A percentile compares a stretch with the other conserved stretches of the same genome.
Conservation (phyloP, 2,797 vertebrate genomes). For the Peromyscus nudipes region DNA sequence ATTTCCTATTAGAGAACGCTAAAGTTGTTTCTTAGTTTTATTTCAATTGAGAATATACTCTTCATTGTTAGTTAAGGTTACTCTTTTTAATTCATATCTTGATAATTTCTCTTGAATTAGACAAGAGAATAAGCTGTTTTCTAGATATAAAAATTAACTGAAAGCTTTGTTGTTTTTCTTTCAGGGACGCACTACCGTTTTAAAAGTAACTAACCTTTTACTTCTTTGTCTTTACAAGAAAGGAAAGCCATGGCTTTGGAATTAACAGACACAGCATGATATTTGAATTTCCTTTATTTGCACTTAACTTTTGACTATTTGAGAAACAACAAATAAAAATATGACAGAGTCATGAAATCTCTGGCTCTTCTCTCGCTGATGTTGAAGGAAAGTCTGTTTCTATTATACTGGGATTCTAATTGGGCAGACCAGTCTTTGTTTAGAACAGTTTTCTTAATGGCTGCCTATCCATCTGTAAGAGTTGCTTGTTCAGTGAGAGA, state of each 20-base stretch:
- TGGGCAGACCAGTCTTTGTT: not conserved
- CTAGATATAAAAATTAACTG: constrained; percentile 6
- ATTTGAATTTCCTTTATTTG: constrained; percentile 18
- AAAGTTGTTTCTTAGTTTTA: not conserved
- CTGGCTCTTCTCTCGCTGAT: not conserved
- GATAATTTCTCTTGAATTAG: not conserved
- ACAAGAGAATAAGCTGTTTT: not conserved
- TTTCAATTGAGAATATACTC: not conserved
- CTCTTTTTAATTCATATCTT: not conserved
- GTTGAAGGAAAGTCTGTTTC: not conserved
- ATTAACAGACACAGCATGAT: not conserved
- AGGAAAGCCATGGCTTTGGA: not conserved
- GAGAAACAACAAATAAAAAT: not conserved
- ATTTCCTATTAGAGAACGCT: not conserved
- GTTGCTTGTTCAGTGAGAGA: not conserved
- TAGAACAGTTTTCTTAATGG: not conserved
- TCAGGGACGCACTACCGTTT: not conserved
- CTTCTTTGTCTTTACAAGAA: not conserved
- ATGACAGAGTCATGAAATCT: not conserved
- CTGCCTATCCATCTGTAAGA: not conserved
- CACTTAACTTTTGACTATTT: not conserved
- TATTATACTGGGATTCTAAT: not conserved
- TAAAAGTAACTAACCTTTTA: not conserved
- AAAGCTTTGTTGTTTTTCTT: not conserved
- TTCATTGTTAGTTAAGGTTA: not conserved